A percentile compares a stretch with the other conserved stretches of the same genome.
These are phyloP conservation scores for Notolepis coatsorum DNA, from an alignment of 2,797 vertebrate genomes.

Conservation along the genomic window DNA sequence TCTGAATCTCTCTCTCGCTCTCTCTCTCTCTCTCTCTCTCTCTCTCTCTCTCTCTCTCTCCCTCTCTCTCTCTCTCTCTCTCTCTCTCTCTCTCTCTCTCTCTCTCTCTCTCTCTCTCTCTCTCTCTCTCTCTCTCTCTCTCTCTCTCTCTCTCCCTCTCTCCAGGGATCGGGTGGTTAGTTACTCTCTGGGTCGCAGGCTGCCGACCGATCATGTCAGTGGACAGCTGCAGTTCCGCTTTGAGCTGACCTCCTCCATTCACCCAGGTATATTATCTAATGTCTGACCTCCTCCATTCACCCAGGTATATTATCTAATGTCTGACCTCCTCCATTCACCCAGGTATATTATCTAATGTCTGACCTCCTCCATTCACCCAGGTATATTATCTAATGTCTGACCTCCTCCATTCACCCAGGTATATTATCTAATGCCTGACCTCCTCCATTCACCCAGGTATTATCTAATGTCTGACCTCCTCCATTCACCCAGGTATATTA, in stretches of 20 bases:
- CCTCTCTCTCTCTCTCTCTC: neutral
- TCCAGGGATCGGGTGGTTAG: slow-evolving; percentile 93
- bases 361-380: no score
- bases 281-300: neutral
- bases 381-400: no score
- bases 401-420: no score
- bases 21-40: neutral
- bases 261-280: slow-evolving; percentile 85
- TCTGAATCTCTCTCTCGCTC: no score
- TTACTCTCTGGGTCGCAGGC: slow-evolving; percentile 91
- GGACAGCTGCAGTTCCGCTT: slow-evolving; percentile 97
- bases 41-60: neutral
- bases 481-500: no score
- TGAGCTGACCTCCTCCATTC: slow-evolving; percentile 94
- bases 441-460: no score
- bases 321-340: no score
- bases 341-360: no score
- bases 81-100: neutral
- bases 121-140: neutral
- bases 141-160: slow-evolving; percentile 48
- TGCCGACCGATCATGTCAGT: slow-evolving; percentile 97
- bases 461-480: no score
- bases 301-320: no score
- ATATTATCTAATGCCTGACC: no score
- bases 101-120: slow-evolving; percentile 1